These are phyloP conservation scores for Perccottus glenii DNA, from an alignment of 2,113 vertebrate species.

Conservation along the genomic window DNA sequence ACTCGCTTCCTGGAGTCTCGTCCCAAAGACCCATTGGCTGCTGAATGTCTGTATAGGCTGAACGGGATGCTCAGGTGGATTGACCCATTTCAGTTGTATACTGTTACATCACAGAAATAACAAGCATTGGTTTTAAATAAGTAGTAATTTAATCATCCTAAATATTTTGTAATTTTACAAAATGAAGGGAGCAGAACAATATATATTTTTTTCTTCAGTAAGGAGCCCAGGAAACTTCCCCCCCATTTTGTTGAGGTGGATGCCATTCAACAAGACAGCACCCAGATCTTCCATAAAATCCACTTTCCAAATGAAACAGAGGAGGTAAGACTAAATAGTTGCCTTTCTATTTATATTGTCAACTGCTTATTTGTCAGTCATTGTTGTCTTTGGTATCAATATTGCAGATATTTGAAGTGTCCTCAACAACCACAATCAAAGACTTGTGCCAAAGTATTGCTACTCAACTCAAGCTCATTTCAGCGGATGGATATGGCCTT, in stretches of 20 bases:
- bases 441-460: constrained; percentile 81
- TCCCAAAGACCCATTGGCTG: constrained; percentile 80
- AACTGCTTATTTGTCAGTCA: not conserved
- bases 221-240: constrained; percentile 84
- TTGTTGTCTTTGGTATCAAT: not conserved
- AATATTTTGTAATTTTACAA: no score
- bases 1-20: constrained; percentile 88
- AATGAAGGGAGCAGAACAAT: no score
- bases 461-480: constrained; percentile 78
- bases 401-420: constrained; percentile 84
- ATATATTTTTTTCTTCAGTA: constrained; percentile 69
- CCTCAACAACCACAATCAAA: constrained; percentile 81
- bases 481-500: constrained; percentile 89
- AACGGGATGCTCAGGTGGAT: constrained; percentile 84
- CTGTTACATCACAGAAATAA: not conserved
- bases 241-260: constrained; percentile 90
- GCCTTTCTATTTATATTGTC: not conserved
- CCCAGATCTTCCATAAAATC: constrained; percentile 88
- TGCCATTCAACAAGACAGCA: constrained; percentile 86
- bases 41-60: constrained; percentile 82
- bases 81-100: not conserved
- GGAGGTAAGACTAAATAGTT: constrained; percentile 74
- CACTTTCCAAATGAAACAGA: constrained; percentile 85
- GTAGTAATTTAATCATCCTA: not conserved
- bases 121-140: not conserved